Percentiles rank a stretch among this genome's conserved stretches.
phyloP scores from a whole-genome alignment of 2,113 vertebrate genomes.

The Callospermophilus lateralis region DNA sequence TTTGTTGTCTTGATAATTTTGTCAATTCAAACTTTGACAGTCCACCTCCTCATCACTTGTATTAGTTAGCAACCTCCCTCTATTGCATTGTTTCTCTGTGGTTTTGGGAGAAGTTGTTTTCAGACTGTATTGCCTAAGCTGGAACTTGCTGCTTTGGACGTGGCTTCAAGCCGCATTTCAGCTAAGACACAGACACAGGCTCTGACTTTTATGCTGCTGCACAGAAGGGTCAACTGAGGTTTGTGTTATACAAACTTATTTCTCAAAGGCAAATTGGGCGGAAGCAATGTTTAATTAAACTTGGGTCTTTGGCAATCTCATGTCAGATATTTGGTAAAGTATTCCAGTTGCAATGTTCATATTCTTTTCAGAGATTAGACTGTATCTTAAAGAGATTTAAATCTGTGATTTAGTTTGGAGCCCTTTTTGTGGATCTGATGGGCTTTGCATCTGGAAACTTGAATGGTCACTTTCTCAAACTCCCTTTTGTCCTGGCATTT shows the following conservation, averaged over 20 bases:
- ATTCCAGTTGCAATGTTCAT: background rate
- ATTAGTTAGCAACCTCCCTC: conserved; percentile 1
- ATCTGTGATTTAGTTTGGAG: background rate
- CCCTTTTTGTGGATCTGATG: background rate
- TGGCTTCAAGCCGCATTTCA: background rate
- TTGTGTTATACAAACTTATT: conserved; percentile 40
- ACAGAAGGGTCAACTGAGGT: conserved; percentile 10
- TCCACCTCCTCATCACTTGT: background rate
- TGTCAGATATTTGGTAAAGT: conserved; percentile 28
- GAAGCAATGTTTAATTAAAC: background rate
- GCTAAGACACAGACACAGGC: background rate
- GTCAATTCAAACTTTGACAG: background rate
- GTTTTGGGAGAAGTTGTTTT: background rate
- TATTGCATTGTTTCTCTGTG: background rate
- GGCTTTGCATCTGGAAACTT: background rate
- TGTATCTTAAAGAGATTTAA: background rate
- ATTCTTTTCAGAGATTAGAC: conserved; percentile 30
- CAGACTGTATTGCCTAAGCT: background rate
- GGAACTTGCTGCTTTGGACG: background rate
- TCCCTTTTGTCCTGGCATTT: background rate
- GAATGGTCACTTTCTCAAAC: background rate
- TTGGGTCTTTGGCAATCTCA: conserved; percentile 44
- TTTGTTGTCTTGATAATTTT: conserved; percentile 53
- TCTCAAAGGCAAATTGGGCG: conserved; percentile 41
- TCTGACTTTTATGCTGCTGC: background rate